Base-by-base conservation (phyloP, 2,113 vertebrate species). In the Carassius auratus region DNA sequence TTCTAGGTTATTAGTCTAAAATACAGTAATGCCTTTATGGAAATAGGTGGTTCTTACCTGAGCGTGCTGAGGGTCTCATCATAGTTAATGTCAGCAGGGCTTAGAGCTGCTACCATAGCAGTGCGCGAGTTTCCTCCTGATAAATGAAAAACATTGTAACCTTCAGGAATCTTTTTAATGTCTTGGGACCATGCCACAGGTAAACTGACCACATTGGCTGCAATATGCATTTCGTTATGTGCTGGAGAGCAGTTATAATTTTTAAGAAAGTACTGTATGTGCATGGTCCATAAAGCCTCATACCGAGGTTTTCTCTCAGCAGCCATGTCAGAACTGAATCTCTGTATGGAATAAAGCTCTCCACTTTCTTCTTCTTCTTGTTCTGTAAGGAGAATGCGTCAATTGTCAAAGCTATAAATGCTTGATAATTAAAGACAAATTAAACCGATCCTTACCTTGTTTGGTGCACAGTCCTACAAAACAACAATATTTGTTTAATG, bases 311-410 rank as follows among this genome's bases (percentile, higher is more conserved):
- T 89, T 99, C 97, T 87, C 97, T 95, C 81, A 99, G 96, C 8
- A 99, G 95, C 98, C 98, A 99, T 17, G 98, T 99, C 90, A 99
- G 94, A 81, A 99, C 98, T 0, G 98, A 99, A 87, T 99, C 98
- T 89, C 98, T 95, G 92, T 99, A 99, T 0, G 98, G 98, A 83
- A 99, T 97, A 79, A 98, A 98, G 84, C 95, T 97, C 0, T 97
- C 97, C 89, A 97, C 98, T 88, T 99, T 99, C 92, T 99, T 99
- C 92, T 99, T 99, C 91, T 99, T 99, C 92, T 99, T 99, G 95
- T 99, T 94, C 88, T 94, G 89, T 75, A 48, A 10, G 87, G 5
- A 86, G 84, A 88, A 86, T 3, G 4, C 13, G 26, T 19, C 45
- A 62, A 68, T 5, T 64, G 21, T 66, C 36, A 55, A 8, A 15